Evolutionary conservation across 2,797 vertebrate species (phyloP).

Genomic region (Zalophus californianus): DNA sequence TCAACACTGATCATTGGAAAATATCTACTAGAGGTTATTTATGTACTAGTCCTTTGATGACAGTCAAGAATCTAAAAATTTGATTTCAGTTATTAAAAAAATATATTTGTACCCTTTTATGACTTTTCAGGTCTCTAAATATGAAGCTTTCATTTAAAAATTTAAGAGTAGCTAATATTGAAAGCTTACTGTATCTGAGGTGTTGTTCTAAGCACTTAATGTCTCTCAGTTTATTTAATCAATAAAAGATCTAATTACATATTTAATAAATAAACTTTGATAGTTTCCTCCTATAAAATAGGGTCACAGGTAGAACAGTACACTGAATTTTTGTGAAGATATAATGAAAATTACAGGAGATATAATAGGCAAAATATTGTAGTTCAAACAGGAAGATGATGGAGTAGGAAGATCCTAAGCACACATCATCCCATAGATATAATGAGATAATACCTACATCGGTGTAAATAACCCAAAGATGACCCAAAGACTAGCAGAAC

Average conservation of each 20-base stretch:
- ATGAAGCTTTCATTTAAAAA: background rate
- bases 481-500: background rate
- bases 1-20: constrained; percentile 58
- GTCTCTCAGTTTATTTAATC: background rate
- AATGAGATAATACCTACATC: background rate
- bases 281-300: background rate
- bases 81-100: background rate
- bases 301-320: background rate
- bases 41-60: background rate
- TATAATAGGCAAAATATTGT: background rate
- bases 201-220: background rate
- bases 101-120: background rate
- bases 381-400: background rate
- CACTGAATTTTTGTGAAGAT: background rate
- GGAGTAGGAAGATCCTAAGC: background rate
- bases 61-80: background rate
- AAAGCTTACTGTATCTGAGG: background rate
- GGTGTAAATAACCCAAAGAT: background rate
- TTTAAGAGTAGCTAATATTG: background rate
- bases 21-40: background rate
- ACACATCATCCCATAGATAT: background rate
- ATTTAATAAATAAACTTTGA: background rate
- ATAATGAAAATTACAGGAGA: background rate
- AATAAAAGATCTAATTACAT: background rate
- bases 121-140: background rate